Base-by-base conservation (phyloP, 35 echinoderm and acorn worm species). In the Heliocidaris tuberculata region DNA sequence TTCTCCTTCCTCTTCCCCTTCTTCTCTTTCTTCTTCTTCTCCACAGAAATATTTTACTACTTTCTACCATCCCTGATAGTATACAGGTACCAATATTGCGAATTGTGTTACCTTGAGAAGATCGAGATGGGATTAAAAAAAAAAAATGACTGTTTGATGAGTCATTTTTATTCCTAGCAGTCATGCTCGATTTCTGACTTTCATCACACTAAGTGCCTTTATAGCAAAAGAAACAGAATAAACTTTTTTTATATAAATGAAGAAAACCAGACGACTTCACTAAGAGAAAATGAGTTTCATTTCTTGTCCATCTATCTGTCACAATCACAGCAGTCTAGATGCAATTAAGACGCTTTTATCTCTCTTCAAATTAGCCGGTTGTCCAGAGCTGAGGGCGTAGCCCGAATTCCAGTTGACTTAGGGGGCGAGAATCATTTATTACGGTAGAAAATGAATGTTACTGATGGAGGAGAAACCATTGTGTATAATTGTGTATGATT, bases 271-370 rank as follows among this genome's bases (percentile, higher is more conserved):
- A 78, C 21, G 65, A 78, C 65, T 56, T 56, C 52, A 56, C 15
- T 10, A 56, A 56, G 52, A 56, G 52, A 78, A 78, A 78, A 78
- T 78, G 65, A 78, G 65, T 78, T 78, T 78, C 8, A 78, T 78
- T 21, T 78, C 65, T 78, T n/a, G 30, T 89, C 87, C 87, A 89
- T 89, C 47, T 89, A 89, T 17, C 87, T 89, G 87, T 89, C 87
- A 89, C 24, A 48, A 13, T 93, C 91, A 59, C 91, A 93, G 91
- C 91, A 48, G 91, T 93, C 91, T 93, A 93, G 48, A 93, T 59
- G 91, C 91, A 93, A 93, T 93, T 93, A 93, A 59, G 47, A 30
- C 29, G 17, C 32, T 93, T 93, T 93, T 52, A 24, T 59, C 50
- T 59, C 50, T 50, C 5, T 48, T 48, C 50, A 93, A 93, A 93